These are phyloP conservation scores for Rhingia campestris DNA, from an alignment of 2,888 invertebrate genomes.

Conservation along the genomic window DNA sequence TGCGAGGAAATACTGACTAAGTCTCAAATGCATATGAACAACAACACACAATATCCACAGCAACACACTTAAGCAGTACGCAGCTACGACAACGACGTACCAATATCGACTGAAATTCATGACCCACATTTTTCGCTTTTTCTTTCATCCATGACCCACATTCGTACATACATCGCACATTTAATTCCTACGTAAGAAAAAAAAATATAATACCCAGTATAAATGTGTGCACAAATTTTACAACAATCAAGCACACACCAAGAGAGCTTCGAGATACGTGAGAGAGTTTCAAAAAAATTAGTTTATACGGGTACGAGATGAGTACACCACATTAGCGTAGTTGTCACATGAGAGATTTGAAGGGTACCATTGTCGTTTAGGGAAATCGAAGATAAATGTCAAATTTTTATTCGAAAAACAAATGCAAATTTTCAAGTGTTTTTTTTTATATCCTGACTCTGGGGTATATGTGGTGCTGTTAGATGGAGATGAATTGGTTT, in stretches of 20 bases:
- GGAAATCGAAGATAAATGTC: constrained; percentile 16
- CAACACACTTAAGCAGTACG: constrained; percentile 23
- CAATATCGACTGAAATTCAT: constrained; percentile 73
- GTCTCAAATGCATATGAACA: constrained; percentile 56
- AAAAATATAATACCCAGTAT: constrained; percentile 1
- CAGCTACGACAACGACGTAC: constrained; percentile 42
- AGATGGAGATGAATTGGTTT: too few relatives aligned
- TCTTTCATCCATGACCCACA: constrained; percentile 74
- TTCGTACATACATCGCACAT: constrained; percentile 51
- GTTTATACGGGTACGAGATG: neutral
- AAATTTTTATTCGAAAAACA: constrained; percentile 1
- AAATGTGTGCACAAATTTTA: constrained; percentile 37
- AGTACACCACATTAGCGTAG: neutral
- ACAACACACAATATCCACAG: constrained; percentile 44
- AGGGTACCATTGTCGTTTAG: constrained; percentile 21
- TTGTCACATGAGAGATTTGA: constrained; percentile 47
- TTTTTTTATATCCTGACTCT: too few relatives aligned
- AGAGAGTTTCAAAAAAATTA: constrained; percentile 38
- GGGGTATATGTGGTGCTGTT: too few relatives aligned
- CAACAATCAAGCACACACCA: constrained; percentile 51
- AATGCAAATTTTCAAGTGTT: too few relatives aligned
- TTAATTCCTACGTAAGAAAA: constrained; percentile 64
- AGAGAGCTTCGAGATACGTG: constrained; percentile 9
- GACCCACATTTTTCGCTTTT: constrained; percentile 74
- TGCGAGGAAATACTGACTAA: constrained; percentile 51